These are phyloP conservation scores for Sitta carolinensis DNA, from an alignment of 2,797 vertebrate genomes.

Conservation along the genomic window DNA sequence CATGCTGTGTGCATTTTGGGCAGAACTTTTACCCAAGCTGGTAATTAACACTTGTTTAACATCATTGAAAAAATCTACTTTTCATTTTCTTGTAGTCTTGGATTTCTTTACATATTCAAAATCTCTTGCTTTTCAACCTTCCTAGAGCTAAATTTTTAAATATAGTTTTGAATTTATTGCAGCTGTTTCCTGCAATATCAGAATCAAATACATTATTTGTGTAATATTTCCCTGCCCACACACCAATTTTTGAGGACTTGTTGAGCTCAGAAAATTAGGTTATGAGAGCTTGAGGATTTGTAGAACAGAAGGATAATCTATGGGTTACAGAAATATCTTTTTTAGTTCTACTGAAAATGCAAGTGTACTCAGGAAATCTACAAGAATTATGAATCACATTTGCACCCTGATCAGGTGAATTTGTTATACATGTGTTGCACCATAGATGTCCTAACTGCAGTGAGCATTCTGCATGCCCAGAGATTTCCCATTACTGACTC, in stretches of 20 bases:
- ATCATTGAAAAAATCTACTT: neutral
- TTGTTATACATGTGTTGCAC: neutral
- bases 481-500: neutral
- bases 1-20: neutral
- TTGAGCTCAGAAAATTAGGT: neutral
- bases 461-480: fast-evolving
- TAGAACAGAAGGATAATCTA: neutral
- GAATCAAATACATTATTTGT: neutral
- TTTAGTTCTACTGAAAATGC: neutral
- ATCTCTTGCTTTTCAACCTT: neutral
- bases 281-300: neutral
- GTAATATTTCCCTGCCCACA: neutral
- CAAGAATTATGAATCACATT: neutral
- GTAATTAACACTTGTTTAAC: neutral
- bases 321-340: neutral
- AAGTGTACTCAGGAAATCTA: neutral
- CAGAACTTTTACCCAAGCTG: neutral
- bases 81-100: neutral
- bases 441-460: neutral
- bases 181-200: neutral
- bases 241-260: neutral
- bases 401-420: neutral
- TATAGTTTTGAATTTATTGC: neutral
- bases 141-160: neutral
- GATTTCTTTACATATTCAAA: neutral